Evolutionary conservation across 2,888 invertebrate genomes (phyloP).

Genomic region (Macrophya alboannulata): DNA sequence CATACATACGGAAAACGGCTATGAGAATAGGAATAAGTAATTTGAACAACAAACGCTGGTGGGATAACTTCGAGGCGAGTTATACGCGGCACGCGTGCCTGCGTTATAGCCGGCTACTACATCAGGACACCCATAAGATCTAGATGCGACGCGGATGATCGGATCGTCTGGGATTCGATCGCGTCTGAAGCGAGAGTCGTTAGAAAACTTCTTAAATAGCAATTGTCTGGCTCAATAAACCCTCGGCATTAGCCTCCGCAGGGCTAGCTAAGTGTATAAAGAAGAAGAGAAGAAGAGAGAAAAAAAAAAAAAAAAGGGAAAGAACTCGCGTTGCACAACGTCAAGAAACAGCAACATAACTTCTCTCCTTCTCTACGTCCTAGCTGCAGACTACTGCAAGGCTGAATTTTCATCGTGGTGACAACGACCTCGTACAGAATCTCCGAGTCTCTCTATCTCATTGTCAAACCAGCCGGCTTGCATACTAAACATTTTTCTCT

Average conservation of each 20-base stretch:
- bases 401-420: conserved; percentile 14
- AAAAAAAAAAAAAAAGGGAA: too few species aligned
- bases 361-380: background rate
- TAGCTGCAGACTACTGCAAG: background rate
- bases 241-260: conserved; percentile 25
- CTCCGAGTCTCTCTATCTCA: conserved; percentile 14
- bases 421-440: conserved; percentile 41
- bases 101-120: background rate
- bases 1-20: conserved; percentile 29
- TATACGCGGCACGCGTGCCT: conserved; percentile 65
- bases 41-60: background rate
- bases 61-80: conserved; percentile 64
- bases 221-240: conserved; percentile 56
- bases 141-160: conserved; percentile 73
- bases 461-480: conserved; percentile 8
- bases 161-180: conserved; percentile 63
- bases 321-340: conserved; percentile 57
- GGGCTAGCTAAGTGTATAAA: background rate
- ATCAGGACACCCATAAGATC: conserved; percentile 65
- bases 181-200: conserved; percentile 67
- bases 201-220: conserved; percentile 73
- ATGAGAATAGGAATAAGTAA: background rate
- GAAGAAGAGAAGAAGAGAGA: too few species aligned
- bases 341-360: background rate
- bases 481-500: conserved; percentile 42